phyloP scores from a whole-genome alignment of 2,113 vertebrate genomes.

The Pangasianodon gigas region DNA sequence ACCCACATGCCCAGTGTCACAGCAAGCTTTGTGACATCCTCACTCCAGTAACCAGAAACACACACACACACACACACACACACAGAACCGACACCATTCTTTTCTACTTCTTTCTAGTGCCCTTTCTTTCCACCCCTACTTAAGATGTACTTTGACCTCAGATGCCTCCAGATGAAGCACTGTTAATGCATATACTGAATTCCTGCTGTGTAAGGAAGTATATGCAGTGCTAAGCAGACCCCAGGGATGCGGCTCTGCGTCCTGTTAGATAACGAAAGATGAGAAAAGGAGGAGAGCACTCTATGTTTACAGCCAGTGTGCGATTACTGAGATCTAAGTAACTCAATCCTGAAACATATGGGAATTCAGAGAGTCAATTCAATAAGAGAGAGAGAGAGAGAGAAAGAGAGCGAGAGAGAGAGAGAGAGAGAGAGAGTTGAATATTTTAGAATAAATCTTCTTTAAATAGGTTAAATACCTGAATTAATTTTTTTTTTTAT shows the following conservation, averaged over 20 bases:
- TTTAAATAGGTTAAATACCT: background rate
- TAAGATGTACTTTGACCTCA: conserved; percentile 25
- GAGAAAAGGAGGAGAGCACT: conserved; percentile 38
- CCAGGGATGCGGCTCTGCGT: conserved; percentile 25
- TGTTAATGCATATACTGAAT: conserved; percentile 23
- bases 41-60: background rate
- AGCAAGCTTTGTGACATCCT: background rate
- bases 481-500: background rate
- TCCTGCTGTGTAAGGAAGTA: conserved; percentile 32
- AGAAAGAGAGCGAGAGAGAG: conserved; percentile 43
- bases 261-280: conserved; percentile 41
- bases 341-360: conserved; percentile 41
- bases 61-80: background rate
- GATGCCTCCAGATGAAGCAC: background rate
- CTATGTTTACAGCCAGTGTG: conserved; percentile 47
- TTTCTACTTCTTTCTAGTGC: background rate
- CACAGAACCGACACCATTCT: background rate
- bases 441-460: background rate
- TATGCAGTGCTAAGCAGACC: conserved; percentile 41
- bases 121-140: background rate
- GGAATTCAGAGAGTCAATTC: conserved; percentile 36
- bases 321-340: conserved; percentile 50
- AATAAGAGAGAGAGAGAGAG: conserved; percentile 42
- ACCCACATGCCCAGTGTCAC: background rate
- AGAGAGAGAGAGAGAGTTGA: conserved; percentile 23